These are phyloP conservation scores for Drosophila helvetica DNA, from an alignment of 2,888 invertebrate species.

Conservation along the genomic window DNA sequence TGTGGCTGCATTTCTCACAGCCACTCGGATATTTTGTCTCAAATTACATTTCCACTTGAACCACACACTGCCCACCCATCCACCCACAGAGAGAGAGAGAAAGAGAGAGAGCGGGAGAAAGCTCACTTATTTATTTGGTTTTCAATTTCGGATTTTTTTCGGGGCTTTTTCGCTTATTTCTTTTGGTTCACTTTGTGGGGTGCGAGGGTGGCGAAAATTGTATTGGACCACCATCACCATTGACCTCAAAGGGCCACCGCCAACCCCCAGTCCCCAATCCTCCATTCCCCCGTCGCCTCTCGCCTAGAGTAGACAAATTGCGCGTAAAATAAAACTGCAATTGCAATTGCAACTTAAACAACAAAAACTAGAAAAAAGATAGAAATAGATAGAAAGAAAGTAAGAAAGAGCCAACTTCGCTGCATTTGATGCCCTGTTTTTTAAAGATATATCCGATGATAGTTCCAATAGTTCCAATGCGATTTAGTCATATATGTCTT, in stretches of 20 bases:
- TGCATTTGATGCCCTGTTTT: not conserved
- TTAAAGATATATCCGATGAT: not conserved
- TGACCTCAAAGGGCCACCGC: not conserved
- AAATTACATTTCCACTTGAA: slow-evolving; percentile 63
- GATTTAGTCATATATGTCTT: not conserved
- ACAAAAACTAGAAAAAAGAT: not conserved
- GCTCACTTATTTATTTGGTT: slow-evolving; percentile 47
- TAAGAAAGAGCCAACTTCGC: not conserved
- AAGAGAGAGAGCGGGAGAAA: slow-evolving; percentile 2
- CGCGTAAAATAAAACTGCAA: slow-evolving; percentile 76
- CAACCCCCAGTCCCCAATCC: not conserved
- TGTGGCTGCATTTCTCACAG: slow-evolving; percentile 58
- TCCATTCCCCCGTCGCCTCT: not conserved
- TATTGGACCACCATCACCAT: slow-evolving; percentile 5
- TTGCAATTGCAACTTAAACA: slow-evolving; percentile 56
- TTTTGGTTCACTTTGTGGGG: slow-evolving; percentile 25
- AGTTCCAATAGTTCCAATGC: not conserved
- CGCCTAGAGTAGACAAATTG: slow-evolving; percentile 63
- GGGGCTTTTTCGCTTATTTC: slow-evolving; percentile 22
- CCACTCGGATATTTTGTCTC: slow-evolving; percentile 63
- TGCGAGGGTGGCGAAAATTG: not conserved
- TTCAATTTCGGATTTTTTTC: slow-evolving; percentile 32
- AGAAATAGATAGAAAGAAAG: not conserved
- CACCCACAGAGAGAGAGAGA: not conserved
- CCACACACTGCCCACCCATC: slow-evolving; percentile 8